Conservation (phyloP, 2,797 vertebrate species). For the Pseudochirops corinnae region DNA sequence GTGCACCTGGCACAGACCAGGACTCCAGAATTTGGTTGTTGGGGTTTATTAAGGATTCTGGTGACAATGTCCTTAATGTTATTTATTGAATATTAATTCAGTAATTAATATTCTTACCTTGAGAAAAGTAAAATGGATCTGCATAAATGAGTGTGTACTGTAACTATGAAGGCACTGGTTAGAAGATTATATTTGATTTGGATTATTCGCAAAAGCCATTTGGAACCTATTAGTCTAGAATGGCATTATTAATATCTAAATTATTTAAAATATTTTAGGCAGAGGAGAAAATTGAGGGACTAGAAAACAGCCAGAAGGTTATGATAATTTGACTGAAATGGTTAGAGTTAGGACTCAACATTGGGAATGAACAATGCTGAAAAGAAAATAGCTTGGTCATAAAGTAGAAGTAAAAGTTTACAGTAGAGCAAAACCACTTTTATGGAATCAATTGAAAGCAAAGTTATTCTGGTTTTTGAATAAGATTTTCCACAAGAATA, state of each 20-base stretch:
- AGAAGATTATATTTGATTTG: constrained; percentile 52
- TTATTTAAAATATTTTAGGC: background rate
- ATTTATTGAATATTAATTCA: background rate
- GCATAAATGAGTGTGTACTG: background rate
- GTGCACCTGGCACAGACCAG: background rate
- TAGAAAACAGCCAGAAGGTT: background rate
- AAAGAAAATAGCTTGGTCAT: constrained; percentile 29
- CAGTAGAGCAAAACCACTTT: constrained; percentile 11
- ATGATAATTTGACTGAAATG: constrained; percentile 18
- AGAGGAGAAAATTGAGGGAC: constrained; percentile 7
- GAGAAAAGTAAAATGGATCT: background rate
- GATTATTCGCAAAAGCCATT: constrained; percentile 27
- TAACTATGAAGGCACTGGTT: constrained; percentile 5
- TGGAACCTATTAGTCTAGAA: background rate
- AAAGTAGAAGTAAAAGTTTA: constrained; percentile 20
- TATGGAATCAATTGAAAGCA: constrained; percentile 25
- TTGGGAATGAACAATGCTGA: constrained; percentile 35
- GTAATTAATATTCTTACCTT: background rate
- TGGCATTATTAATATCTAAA: background rate
- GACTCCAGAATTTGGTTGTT: background rate
- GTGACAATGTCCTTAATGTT: background rate
- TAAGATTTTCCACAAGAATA: constrained; percentile 47
- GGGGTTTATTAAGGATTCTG: background rate
- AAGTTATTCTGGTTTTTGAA: background rate
- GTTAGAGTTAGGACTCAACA: constrained; percentile 19